Percentiles rank a stretch among this genome's conserved stretches.
Conservation (phyloP, 2,113 vertebrate genomes). For the Clinocottus analis region DNA sequence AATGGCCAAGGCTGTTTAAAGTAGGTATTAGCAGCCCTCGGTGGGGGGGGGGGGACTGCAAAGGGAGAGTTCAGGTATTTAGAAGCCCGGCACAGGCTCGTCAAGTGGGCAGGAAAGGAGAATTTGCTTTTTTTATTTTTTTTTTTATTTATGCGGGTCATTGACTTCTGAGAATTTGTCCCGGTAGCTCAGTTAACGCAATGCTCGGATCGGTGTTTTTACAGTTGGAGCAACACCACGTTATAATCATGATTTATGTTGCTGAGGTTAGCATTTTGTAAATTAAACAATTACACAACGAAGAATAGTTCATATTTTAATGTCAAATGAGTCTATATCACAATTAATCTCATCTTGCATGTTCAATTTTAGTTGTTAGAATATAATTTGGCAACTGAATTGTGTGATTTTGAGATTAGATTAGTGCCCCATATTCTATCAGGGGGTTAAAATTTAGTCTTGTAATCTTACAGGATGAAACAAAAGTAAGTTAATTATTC, state of each 20-base stretch:
- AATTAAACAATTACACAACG: not conserved
- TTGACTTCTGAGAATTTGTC: conserved; percentile 28
- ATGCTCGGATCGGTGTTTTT: conserved; percentile 4
- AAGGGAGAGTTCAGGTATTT: conserved; percentile 42
- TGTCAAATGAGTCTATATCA: not conserved
- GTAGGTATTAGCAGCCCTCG: conserved; percentile 22
- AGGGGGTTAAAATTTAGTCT: not conserved
- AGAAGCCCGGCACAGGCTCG: not conserved
- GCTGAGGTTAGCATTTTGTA: not conserved
- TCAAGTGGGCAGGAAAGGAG: conserved; percentile 23
- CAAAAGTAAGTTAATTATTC: not conserved
- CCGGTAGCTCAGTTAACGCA: not conserved
- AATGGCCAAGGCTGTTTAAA: conserved; percentile 46
- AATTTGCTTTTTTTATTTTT: conserved; percentile 6
- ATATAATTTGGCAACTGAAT: not conserved
- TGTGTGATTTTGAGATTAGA: not conserved
- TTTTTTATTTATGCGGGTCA: conserved; percentile 16
- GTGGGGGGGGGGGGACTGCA: conserved; percentile 10
- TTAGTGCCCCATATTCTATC: not conserved
- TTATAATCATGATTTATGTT: not conserved
- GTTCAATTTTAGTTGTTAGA: not conserved
- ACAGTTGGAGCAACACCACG: not conserved
- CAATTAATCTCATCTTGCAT: not conserved
- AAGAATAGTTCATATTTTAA: not conserved
- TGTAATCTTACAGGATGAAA: not conserved